Evolutionary conservation across 2,797 vertebrate species (phyloP).

Genomic region (Nyctalus aviator): DNA sequence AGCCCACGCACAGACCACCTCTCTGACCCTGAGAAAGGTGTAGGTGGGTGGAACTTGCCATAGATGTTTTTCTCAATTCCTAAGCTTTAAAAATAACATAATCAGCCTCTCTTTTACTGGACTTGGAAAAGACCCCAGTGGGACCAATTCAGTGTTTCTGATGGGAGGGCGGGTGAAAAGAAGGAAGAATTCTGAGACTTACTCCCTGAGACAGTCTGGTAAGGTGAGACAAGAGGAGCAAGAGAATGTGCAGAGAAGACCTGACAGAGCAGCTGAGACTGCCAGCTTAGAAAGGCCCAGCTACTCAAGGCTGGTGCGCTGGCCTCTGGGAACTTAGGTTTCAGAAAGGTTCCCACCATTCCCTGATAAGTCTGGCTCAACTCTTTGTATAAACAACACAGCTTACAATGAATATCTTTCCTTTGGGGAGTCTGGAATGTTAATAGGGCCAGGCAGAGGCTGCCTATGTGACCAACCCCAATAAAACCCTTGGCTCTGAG

Average conservation of each 20-base stretch:
- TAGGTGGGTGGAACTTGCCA: not conserved
- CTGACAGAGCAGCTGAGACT: not conserved
- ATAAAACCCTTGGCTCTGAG: not conserved
- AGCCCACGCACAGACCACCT: not conserved
- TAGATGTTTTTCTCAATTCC: not conserved
- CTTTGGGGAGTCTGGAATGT: not conserved
- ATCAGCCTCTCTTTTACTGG: not conserved
- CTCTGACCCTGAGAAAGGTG: conserved; percentile 63
- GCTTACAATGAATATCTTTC: not conserved
- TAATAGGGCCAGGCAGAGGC: not conserved
- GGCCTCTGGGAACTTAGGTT: not conserved
- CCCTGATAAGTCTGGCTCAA: not conserved
- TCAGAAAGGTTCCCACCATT: not conserved
- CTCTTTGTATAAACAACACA: not conserved
- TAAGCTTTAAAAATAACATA: not conserved
- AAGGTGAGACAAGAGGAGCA: not conserved
- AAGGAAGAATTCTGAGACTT: not conserved
- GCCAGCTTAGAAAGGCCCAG: not conserved
- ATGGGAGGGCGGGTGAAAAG: not conserved
- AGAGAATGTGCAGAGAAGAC: not conserved
- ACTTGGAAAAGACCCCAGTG: not conserved
- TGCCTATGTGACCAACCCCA: not conserved
- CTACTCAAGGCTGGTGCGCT: not conserved
- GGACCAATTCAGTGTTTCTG: not conserved
- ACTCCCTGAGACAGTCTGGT: not conserved